Percentiles rank a stretch among this genome's conserved stretches.
phyloP scores from a whole-genome alignment of 2,113 vertebrate species.

The Parus major region DNA sequence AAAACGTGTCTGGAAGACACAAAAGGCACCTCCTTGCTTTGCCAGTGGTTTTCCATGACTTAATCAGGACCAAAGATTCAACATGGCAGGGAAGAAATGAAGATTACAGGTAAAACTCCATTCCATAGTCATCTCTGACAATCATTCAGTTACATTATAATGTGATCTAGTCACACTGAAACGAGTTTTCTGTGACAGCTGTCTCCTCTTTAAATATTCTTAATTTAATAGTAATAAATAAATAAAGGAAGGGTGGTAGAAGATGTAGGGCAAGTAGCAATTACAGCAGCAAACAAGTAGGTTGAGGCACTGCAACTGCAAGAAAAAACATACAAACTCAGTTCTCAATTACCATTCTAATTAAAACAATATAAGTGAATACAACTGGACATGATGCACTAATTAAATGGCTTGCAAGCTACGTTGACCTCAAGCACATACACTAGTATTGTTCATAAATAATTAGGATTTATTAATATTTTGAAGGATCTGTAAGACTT shows the following conservation, averaged over 20 bases:
- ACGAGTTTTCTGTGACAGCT: background rate
- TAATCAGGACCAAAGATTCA: background rate
- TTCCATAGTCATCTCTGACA: background rate
- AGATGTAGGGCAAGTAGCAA: background rate
- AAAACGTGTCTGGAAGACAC: background rate
- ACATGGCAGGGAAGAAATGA: background rate
- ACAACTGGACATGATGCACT: background rate
- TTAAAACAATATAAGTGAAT: background rate
- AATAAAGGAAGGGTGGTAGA: background rate
- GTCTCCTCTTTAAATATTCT: background rate
- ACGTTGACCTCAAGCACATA: background rate
- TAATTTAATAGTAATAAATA: background rate
- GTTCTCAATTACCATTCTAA: conserved; percentile 4
- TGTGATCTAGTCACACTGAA: background rate
- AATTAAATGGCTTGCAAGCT: conserved; percentile 15
- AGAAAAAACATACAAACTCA: background rate
- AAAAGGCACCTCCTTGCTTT: background rate
- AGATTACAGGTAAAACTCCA: background rate
- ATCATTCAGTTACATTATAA: background rate
- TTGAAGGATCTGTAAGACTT: conserved; percentile 20
- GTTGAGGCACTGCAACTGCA: background rate
- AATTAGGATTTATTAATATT: conserved; percentile 26
- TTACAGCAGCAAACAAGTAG: background rate
- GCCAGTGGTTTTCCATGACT: background rate
- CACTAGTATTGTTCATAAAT: background rate